These are phyloP conservation scores for Shinisaurus crocodilurus DNA, from an alignment of 2,113 vertebrate species.

Conservation along the genomic window DNA sequence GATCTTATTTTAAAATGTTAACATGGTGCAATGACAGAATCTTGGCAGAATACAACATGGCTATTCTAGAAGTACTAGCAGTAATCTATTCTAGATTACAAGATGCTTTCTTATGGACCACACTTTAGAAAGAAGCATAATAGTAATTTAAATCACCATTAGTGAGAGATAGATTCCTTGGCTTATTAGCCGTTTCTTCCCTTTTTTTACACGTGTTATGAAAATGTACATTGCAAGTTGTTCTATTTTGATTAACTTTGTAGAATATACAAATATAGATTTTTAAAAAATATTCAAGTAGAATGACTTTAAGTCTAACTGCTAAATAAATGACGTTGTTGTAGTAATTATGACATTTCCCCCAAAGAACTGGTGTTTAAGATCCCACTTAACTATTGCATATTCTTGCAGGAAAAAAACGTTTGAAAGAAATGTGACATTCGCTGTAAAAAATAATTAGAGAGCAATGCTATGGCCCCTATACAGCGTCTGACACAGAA, in stretches of 20 bases:
- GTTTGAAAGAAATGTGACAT: not conserved
- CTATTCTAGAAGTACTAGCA: not conserved
- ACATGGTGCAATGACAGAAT: not conserved
- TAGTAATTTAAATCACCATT: not conserved
- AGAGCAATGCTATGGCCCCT: no score
- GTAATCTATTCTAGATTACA: not conserved
- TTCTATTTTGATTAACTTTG: not conserved
- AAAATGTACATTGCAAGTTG: not conserved
- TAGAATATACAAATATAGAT: not conserved
- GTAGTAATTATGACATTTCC: not conserved
- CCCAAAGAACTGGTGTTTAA: not conserved
- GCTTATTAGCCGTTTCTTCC: not conserved
- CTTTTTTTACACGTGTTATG: not conserved
- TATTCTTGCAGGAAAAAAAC: not conserved
- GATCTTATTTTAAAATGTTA: not conserved
- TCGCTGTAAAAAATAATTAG: not conserved
- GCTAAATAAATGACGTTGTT: not conserved
- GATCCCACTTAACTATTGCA: not conserved
- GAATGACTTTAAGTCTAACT: not conserved
- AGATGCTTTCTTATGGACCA: not conserved
- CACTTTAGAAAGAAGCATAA: not conserved
- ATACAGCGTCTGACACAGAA: not conserved
- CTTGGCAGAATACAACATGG: not conserved
- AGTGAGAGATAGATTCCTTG: not conserved
- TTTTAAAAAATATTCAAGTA: not conserved